Percentiles rank a stretch among this genome's conserved stretches.
These are phyloP conservation scores for Acipenser ruthenus DNA, from an alignment of 2,797 vertebrate species.

Conservation along the genomic window DNA sequence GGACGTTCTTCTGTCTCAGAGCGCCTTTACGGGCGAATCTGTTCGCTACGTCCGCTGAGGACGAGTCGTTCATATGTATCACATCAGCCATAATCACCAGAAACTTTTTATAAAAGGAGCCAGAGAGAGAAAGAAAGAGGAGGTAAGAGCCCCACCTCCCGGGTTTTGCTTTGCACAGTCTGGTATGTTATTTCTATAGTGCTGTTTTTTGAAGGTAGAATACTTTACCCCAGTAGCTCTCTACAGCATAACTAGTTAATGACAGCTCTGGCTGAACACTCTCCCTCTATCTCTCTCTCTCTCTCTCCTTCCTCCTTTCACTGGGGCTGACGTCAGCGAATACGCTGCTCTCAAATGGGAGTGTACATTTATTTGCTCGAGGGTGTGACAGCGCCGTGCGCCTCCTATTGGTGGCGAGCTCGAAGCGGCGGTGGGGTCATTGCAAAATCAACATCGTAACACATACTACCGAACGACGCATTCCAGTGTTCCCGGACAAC, in stretches of 20 bases:
- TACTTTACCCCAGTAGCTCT: slow-evolving; percentile 29
- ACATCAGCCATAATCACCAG: slow-evolving; percentile 76
- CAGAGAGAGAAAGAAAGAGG: slow-evolving; percentile 14
- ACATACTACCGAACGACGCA: not conserved
- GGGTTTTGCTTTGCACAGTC: slow-evolving; percentile 12
- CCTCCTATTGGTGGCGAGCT: too few relatives aligned
- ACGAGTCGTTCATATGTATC: slow-evolving; percentile 69
- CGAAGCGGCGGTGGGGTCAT: slow-evolving; percentile 34
- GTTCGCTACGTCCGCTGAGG: slow-evolving; percentile 67
- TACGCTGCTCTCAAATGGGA: slow-evolving; percentile 21
- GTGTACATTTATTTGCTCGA: not conserved
- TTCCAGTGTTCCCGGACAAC: too few relatives aligned
- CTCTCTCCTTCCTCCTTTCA: slow-evolving; percentile 38
- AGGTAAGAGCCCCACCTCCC: slow-evolving; percentile 19
- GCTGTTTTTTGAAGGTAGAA: slow-evolving; percentile 23
- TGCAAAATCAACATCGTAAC: not conserved
- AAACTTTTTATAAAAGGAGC: not conserved
- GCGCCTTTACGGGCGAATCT: slow-evolving; percentile 79
- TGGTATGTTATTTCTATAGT: slow-evolving; percentile 14
- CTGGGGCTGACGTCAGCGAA: slow-evolving; percentile 49
- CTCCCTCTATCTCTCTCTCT: too few relatives aligned
- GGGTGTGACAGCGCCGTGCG: too few relatives aligned
- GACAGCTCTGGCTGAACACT: slow-evolving; percentile 33
- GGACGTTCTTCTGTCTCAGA: slow-evolving; percentile 76
- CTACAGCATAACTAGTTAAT: slow-evolving; percentile 38